Conservation (phyloP, 2,888 invertebrate species). For the Nomada flava region DNA sequence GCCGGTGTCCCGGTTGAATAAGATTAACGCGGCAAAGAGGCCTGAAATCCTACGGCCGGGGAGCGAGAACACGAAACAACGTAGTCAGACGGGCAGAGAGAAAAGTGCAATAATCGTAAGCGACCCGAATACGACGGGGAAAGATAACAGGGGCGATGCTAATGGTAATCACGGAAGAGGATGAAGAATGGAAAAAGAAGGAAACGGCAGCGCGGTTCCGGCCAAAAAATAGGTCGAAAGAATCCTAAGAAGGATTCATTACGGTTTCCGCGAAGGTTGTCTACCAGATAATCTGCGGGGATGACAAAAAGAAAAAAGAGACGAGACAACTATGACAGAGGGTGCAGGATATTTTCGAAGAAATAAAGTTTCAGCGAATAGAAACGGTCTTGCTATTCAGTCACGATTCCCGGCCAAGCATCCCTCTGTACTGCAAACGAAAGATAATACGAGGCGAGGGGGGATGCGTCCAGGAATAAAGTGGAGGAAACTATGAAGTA, state of each 20-base stretch:
- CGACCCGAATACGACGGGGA: constrained; percentile 38
- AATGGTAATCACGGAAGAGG: constrained; percentile 48
- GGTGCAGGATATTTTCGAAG: constrained; percentile 29
- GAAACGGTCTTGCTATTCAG: not conserved
- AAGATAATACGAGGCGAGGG: not conserved
- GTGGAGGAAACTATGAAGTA: constrained; percentile 4
- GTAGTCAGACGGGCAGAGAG: not conserved
- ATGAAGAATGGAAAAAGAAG: constrained; percentile 19
- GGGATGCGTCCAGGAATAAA: constrained; percentile 1
- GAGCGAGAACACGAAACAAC: constrained; percentile 14
- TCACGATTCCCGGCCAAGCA: not conserved
- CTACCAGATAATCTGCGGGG: constrained; percentile 38
- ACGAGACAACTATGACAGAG: not conserved
- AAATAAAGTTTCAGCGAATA: constrained; percentile 22
- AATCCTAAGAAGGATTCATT: constrained; percentile 58
- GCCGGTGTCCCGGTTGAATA: constrained; percentile 33
- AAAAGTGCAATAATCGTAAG: constrained; percentile 60
- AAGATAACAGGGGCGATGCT: constrained; percentile 27
- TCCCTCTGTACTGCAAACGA: not conserved
- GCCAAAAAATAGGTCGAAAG: constrained; percentile 55
- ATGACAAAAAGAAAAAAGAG: not conserved
- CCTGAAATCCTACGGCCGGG: not conserved
- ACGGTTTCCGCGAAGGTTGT: constrained; percentile 24
- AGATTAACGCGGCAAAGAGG: constrained; percentile 42
- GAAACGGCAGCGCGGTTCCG: constrained; percentile 23